Evolutionary conservation across 2,113 vertebrate genomes (phyloP).

Genomic region (Forbesichthys agassizii): DNA sequence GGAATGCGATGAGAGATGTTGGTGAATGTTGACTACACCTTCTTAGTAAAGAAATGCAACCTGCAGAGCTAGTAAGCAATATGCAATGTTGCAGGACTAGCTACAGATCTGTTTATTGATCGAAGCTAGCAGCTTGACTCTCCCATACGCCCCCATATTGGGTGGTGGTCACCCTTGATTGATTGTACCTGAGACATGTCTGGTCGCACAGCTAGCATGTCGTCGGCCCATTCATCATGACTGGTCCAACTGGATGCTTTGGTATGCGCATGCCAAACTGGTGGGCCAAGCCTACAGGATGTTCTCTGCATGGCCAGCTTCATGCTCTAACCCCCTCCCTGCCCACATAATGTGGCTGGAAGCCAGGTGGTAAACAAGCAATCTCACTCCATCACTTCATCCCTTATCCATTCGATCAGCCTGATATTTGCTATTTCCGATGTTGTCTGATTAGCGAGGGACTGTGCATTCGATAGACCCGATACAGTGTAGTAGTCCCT

Average conservation of each 20-base stretch:
- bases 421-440: conserved; percentile 8
- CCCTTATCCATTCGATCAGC: conserved; percentile 13
- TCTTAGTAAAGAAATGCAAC: not conserved
- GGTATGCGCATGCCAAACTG: not conserved
- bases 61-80: not conserved
- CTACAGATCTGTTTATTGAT: conserved; percentile 11
- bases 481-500: conserved; percentile 4
- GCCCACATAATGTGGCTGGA: conserved; percentile 7
- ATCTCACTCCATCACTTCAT: not conserved
- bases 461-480: conserved; percentile 10
- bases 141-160: not conserved
- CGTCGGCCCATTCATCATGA: not conserved
- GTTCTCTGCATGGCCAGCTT: conserved; percentile 2
- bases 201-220: not conserved
- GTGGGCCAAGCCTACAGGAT: not conserved
- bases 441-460: conserved; percentile 20
- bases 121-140: conserved; percentile 10
- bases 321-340: not conserved
- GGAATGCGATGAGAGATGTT: too few relatives aligned
- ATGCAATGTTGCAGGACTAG: conserved; percentile 3
- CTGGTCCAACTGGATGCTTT: conserved; percentile 9
- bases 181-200: conserved; percentile 21
- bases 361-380: conserved; percentile 2
- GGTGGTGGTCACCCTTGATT: conserved; percentile 23
- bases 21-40: too few relatives aligned